Base-by-base conservation (phyloP, 2,113 vertebrate genomes). In the Suricata suricatta region DNA sequence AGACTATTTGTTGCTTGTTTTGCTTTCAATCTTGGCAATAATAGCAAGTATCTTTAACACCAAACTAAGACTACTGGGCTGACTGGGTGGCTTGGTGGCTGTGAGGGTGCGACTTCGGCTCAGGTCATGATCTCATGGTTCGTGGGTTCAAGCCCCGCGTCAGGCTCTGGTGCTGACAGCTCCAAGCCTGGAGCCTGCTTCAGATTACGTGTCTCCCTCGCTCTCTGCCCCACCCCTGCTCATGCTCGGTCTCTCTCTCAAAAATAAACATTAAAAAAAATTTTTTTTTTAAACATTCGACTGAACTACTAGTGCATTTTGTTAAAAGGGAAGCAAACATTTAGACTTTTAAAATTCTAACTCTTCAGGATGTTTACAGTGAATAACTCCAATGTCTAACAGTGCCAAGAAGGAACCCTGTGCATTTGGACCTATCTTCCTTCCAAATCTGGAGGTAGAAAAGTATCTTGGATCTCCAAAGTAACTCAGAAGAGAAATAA, bases 401-500 rank as follows among this genome's bases (percentile, higher is more conserved):
- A 19, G 2, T 31, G 60, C 85, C n/a, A 54, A 93, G 31, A 21
- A 76, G 76, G 29, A 57, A 23, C 23, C 35, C 9, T 63, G 27
- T 81, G 44, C 9, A 60, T 52, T 7, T 80, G 35, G 8, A 23
- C 17, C 50, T n/a, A 47, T 21, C 29, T 79, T 47, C 33, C 8
- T 92, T 63, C 50, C 60, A 89, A 93, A 69, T 33, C 14, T 57
- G 57, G 11, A 82, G 27, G 19, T 0, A 63, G 12, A 23, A 72
- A 69, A 92, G 11, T 27, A 44, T 57, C 81, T 86, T 29, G 64
- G 19, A 92, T 69, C 69, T 66, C 54, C 25, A 81, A 71, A 92
- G n/a, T 54, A 81, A 77, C 44, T 88, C 19, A 29, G 25, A 80
- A 83, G 31, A 87, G 4, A 86, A 88, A 64, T 71, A 97, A 98